phyloP scores from a whole-genome alignment of 2,888 invertebrate species.

The Rhabditophanes sp. region DNA sequence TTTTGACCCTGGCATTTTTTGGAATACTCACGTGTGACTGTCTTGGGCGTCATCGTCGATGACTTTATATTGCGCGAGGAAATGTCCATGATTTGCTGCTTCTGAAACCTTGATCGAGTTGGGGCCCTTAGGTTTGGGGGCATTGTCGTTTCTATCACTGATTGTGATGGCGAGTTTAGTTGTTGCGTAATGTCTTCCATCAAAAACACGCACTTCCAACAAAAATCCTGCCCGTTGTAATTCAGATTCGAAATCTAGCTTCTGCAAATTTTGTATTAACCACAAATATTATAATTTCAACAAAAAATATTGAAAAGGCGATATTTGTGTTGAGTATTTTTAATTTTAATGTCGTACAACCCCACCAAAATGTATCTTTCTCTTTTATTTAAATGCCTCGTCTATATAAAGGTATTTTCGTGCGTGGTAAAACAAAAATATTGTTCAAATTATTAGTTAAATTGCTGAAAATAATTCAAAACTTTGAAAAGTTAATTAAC shows the following conservation, averaged over 20 bases:
- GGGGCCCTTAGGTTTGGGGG: constrained; percentile 50
- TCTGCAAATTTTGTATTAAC: too few species aligned
- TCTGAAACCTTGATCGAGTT: constrained; percentile 54
- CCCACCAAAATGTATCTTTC: too few species aligned
- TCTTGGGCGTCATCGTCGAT: constrained; percentile 88
- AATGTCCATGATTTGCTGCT: constrained; percentile 74
- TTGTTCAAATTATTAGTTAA: too few species aligned
- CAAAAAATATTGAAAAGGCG: too few species aligned
- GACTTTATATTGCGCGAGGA: constrained; percentile 78
- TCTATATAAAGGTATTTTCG: too few species aligned
- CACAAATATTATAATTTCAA: constrained; percentile 2
- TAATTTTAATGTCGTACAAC: too few species aligned
- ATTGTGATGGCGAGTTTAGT: constrained; percentile 84
- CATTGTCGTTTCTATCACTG: constrained; percentile 89
- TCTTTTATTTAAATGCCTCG: too few species aligned
- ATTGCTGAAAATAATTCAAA: too few species aligned
- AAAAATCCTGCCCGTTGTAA: constrained; percentile 84
- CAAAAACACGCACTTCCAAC: constrained; percentile 61
- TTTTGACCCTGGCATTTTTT: too few species aligned
- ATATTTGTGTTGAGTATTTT: too few species aligned
- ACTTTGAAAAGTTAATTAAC: too few species aligned
- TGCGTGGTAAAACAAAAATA: too few species aligned
- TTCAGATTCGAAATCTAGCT: constrained; percentile 81
- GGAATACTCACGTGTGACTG: constrained; percentile 20
- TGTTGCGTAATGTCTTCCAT: constrained; percentile 88